Percentiles rank a stretch among this genome's conserved stretches.
phyloP scores from a whole-genome alignment of 2,113 vertebrate species.

The Gopherus flavomarginatus region DNA sequence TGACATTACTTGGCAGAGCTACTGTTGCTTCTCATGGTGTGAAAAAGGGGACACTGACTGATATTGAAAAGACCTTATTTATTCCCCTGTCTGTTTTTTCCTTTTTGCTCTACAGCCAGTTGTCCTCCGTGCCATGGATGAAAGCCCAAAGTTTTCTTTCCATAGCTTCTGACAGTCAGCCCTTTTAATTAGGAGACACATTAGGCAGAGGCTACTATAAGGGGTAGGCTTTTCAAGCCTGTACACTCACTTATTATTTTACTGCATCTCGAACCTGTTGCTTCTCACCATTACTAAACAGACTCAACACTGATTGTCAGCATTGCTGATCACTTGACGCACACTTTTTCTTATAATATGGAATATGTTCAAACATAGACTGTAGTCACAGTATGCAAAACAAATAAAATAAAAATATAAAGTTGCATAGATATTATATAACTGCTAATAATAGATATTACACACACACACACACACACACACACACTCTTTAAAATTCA shows the following conservation, averaged over 20 bases:
- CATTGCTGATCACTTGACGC: neutral
- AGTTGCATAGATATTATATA: neutral
- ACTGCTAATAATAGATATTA: neutral
- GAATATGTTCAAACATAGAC: neutral
- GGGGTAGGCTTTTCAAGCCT: neutral
- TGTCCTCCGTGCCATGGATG: neutral
- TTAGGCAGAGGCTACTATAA: neutral
- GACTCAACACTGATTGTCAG: neutral
- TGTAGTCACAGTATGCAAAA: neutral
- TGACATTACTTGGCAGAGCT: neutral
- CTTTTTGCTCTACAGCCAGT: neutral
- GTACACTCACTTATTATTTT: neutral
- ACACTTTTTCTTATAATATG: neutral
- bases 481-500: neutral
- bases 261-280: neutral
- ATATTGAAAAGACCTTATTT: constrained; percentile 16
- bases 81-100: constrained; percentile 30
- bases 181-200: neutral
- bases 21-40: neutral
- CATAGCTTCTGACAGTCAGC: neutral
- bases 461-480: too few relatives aligned
- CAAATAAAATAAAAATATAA: neutral
- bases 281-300: neutral
- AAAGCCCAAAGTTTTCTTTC: constrained; percentile 7
- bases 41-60: constrained; percentile 6